These are phyloP conservation scores for Motacilla tschutschensis DNA, from an alignment of 2,113 vertebrate species.

Conservation along the genomic window DNA sequence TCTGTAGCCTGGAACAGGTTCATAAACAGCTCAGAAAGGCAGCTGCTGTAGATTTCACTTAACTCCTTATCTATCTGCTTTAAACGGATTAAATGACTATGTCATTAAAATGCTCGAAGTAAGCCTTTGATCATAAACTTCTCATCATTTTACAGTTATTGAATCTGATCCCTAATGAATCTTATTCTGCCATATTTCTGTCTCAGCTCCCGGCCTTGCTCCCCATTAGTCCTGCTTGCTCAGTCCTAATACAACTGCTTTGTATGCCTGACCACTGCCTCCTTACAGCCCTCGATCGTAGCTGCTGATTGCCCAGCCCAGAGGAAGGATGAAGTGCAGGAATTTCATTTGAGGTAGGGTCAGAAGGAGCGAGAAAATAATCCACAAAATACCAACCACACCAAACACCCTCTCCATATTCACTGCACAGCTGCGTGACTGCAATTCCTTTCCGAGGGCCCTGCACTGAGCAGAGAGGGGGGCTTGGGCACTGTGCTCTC, in stretches of 20 bases:
- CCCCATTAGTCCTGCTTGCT: constrained; percentile 10
- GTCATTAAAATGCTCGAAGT: constrained; percentile 52
- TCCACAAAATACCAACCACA: constrained; percentile 15
- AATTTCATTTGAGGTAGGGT: constrained; percentile 28
- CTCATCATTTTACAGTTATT: constrained; percentile 41
- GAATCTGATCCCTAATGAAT: constrained; percentile 36
- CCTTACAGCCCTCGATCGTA: not conserved
- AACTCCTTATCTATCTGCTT: constrained; percentile 56
- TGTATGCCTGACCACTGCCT: constrained; percentile 15
- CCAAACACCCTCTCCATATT: not conserved
- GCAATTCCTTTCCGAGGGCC: not conserved
- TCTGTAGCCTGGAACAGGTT: constrained; percentile 11
- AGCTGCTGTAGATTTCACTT: constrained; percentile 37
- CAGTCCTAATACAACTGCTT: not conserved
- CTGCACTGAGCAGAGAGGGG: not conserved
- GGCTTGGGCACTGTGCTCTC: not conserved
- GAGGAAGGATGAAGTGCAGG: constrained; percentile 30
- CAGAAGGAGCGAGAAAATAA: constrained; percentile 43
- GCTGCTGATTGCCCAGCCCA: constrained; percentile 51
- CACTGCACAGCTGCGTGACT: constrained; percentile 1
- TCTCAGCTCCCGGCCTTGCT: not conserved
- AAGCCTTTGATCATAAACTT: constrained; percentile 58
- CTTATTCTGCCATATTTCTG: constrained; percentile 9
- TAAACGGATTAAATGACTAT: constrained; percentile 18
- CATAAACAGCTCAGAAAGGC: constrained; percentile 20